phyloP scores from a whole-genome alignment of 2,888 invertebrate species.

The Tortricodes alternella region DNA sequence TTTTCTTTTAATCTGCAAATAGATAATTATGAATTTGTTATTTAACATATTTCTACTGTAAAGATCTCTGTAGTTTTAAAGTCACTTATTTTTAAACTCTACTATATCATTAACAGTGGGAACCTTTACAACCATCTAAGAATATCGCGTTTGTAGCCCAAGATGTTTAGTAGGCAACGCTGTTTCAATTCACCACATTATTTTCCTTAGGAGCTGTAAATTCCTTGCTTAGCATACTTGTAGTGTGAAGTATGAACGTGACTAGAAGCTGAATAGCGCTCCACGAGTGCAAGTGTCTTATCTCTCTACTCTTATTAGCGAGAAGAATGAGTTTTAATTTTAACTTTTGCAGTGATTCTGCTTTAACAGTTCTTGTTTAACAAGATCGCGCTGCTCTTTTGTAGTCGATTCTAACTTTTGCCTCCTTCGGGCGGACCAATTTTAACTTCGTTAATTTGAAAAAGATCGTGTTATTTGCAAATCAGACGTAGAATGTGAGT shows the following conservation, averaged over 20 bases:
- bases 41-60: no score
- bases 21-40: not conserved
- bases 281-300: slow-evolving; percentile 22
- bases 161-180: no score
- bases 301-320: slow-evolving; percentile 43
- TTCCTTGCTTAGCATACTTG: no score
- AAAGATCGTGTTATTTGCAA: slow-evolving; percentile 48
- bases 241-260: slow-evolving; percentile 8
- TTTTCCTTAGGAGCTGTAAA: not conserved
- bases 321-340: slow-evolving; percentile 66
- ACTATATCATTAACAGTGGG: no score
- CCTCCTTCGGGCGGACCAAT: slow-evolving; percentile 51
- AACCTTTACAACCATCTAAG: no score
- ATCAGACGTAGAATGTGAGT: slow-evolving; percentile 32
- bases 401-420: slow-evolving; percentile 49
- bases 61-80: no score
- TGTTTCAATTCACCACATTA: not conserved
- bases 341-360: slow-evolving; percentile 64
- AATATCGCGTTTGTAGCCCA: no score
- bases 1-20: not conserved
- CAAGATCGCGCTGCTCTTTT: slow-evolving; percentile 64
- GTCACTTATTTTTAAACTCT: no score
- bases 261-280: not conserved
- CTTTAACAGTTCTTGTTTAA: slow-evolving; percentile 64
- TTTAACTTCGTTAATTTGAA: slow-evolving; percentile 63